These are phyloP conservation scores for Leptopterna dolabrata DNA, from an alignment of 2,888 invertebrate species.

Conservation along the genomic window DNA sequence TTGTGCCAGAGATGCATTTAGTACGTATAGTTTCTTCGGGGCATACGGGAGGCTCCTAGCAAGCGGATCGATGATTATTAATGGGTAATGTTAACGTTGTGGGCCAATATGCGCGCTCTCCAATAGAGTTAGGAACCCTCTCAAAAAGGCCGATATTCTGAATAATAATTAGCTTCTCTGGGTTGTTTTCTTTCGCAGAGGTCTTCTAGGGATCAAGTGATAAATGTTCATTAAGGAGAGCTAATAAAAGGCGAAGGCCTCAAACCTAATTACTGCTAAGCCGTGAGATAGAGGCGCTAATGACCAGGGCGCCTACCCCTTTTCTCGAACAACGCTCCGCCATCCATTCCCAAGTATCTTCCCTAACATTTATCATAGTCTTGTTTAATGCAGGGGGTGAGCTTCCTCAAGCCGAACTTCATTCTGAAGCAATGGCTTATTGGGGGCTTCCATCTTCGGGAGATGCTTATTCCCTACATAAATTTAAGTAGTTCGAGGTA, in stretches of 20 bases:
- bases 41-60: too few species aligned
- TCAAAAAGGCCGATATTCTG: neutral
- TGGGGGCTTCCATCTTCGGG: neutral
- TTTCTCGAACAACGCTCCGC: neutral
- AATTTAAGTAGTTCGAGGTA: too few species aligned
- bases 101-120: too few species aligned
- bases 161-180: neutral
- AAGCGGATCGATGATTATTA: too few species aligned
- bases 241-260: neutral
- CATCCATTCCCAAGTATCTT: neutral
- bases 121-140: too few species aligned
- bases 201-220: neutral
- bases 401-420: neutral
- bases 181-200: neutral
- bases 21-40: too few species aligned
- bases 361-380: neutral
- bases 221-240: neutral
- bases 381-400: neutral
- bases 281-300: slow-evolving; percentile 25
- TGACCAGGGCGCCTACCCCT: neutral
- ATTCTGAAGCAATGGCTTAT: neutral
- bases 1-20: too few species aligned
- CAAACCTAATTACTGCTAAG: slow-evolving; percentile 29
- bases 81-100: too few species aligned
- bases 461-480: too few species aligned